Evolutionary conservation across 2,888 invertebrate genomes (phyloP).

Genomic region (Diarsia rubi): DNA sequence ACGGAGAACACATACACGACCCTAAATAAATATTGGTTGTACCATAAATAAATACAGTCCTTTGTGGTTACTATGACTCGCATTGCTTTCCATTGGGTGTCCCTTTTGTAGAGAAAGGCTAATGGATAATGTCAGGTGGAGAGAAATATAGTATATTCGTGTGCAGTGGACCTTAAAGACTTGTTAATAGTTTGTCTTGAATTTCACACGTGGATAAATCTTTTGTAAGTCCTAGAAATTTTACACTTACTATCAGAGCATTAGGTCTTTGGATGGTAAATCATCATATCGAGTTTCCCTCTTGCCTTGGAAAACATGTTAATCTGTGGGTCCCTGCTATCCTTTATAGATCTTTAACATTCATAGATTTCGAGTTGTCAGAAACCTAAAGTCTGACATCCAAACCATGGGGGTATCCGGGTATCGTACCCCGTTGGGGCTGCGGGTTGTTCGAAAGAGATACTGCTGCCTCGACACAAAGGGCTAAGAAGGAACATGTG

Average conservation of each 20-base stretch:
- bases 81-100: conserved; percentile 14
- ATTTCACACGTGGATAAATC: conserved; percentile 38
- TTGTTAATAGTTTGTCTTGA: conserved; percentile 25
- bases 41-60: conserved; percentile 6
- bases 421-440: no score
- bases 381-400: no score
- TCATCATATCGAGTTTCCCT: no score
- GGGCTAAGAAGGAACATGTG: no score
- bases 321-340: no score
- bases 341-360: no score
- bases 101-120: conserved; percentile 17
- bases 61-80: conserved; percentile 25
- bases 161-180: conserved; percentile 24
- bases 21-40: conserved; percentile 25
- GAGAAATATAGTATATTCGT: conserved; percentile 16
- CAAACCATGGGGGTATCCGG: no score
- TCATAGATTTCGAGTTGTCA: no score
- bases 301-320: no score
- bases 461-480: no score
- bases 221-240: background rate
- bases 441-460: no score
- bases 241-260: background rate
- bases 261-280: no score
- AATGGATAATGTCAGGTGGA: conserved; percentile 21
- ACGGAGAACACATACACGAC: background rate